phyloP scores from a whole-genome alignment of 1,140 invertebrate species.

The Telenomus remus region DNA sequence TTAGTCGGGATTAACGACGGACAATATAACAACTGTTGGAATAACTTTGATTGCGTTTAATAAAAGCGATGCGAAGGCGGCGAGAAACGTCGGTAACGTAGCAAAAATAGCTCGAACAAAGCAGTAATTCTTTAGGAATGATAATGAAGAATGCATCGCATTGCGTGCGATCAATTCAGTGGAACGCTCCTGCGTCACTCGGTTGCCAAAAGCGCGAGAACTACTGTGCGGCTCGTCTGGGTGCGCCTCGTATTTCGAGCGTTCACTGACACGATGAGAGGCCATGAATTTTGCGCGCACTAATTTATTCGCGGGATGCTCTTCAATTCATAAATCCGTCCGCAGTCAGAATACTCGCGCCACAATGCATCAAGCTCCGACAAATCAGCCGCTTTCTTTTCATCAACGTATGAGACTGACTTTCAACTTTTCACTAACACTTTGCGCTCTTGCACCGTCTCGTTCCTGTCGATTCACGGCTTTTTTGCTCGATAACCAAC shows the following conservation, averaged over 20 bases:
- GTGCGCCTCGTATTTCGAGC: slow-evolving; percentile 51
- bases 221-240: slow-evolving; percentile 25
- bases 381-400: slow-evolving; percentile 22
- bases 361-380: slow-evolving; percentile 18
- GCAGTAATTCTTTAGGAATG: too few species aligned
- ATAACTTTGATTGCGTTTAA: too few species aligned
- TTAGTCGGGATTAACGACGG: too few species aligned
- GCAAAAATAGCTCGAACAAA: too few species aligned
- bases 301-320: slow-evolving; percentile 49
- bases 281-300: slow-evolving; percentile 48
- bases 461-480: background rate
- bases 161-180: slow-evolving; percentile 32
- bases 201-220: slow-evolving; percentile 46
- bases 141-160: slow-evolving; percentile 16
- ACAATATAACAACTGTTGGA: too few species aligned
- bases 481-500: too few species aligned
- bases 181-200: slow-evolving; percentile 10
- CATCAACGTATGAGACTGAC: background rate
- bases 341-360: slow-evolving; percentile 26
- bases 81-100: too few species aligned
- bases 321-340: slow-evolving; percentile 53
- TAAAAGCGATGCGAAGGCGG: too few species aligned
- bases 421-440: slow-evolving; percentile 7
- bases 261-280: slow-evolving; percentile 46
- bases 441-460: background rate